Percentiles rank a stretch among this genome's conserved stretches.
Conservation (phyloP, 2,113 vertebrate genomes). For the Psettodes erumei region DNA sequence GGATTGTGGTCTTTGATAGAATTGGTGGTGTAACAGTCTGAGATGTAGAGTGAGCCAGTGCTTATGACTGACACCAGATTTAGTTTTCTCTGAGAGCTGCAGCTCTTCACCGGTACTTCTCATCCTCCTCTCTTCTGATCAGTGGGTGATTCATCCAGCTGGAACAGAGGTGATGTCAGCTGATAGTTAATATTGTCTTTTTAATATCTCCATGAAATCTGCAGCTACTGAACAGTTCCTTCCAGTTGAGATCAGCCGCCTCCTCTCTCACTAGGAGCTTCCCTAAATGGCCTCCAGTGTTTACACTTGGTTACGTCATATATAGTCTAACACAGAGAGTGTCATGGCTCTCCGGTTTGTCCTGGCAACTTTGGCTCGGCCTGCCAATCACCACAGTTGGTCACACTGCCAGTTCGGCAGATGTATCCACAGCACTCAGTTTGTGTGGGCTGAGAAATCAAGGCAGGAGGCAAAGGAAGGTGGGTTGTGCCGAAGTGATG, state of each 20-base stretch:
- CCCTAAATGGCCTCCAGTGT: conserved; percentile 52
- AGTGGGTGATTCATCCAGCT: conserved; percentile 16
- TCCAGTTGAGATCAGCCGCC: background rate
- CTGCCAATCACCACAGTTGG: conserved; percentile 49
- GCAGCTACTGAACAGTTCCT: background rate
- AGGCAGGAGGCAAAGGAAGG: background rate
- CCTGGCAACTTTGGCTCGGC: conserved; percentile 29
- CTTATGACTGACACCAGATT: conserved; percentile 40
- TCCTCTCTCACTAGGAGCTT: conserved; percentile 28
- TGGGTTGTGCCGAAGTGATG: conserved; percentile 7
- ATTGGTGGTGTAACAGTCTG: background rate
- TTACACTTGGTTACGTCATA: conserved; percentile 58
- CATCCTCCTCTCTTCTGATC: conserved; percentile 23
- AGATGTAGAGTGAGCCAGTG: background rate
- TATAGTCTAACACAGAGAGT: conserved; percentile 1
- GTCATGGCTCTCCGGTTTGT: conserved; percentile 14
- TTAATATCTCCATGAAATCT: conserved; percentile 16
- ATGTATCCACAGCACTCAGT: background rate
- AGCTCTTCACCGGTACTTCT: conserved; percentile 12
- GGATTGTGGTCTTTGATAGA: background rate
- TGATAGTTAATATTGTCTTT: conserved; percentile 44
- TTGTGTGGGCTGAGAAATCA: conserved; percentile 22
- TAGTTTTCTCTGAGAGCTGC: conserved; percentile 29
- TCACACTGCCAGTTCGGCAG: conserved; percentile 10
- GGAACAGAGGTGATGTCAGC: conserved; percentile 41